These are phyloP conservation scores for Platichthys flesus DNA, from an alignment of 2,113 vertebrate genomes.

Conservation along the genomic window DNA sequence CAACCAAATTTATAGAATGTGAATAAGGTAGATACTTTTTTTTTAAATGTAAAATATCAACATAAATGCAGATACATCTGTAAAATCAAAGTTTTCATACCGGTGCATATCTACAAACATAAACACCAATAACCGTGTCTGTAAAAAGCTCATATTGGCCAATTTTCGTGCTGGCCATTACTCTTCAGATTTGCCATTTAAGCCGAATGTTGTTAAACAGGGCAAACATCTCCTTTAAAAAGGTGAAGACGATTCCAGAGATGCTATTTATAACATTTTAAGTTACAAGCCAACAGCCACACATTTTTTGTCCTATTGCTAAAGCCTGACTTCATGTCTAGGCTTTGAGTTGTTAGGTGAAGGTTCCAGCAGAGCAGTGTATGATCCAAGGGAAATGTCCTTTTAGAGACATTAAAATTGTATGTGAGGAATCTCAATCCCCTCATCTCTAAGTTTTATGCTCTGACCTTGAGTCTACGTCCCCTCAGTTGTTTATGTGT, in stretches of 20 bases:
- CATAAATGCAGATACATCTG: no score
- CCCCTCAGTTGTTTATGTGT: slow-evolving; percentile 14
- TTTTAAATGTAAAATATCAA: no score
- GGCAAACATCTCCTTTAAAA: neutral
- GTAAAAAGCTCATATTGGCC: no score
- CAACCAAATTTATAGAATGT: no score
- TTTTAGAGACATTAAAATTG: neutral
- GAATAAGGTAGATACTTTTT: no score
- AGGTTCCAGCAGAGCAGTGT: neutral
- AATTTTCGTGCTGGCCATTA: neutral
- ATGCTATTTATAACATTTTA: slow-evolving; percentile 23
- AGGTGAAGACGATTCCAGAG: slow-evolving; percentile 3
- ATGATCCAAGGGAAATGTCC: slow-evolving; percentile 19
- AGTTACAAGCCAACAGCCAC: slow-evolving; percentile 3
- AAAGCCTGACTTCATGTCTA: slow-evolving; percentile 3
- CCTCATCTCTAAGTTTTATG: neutral
- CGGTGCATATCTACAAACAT: no score
- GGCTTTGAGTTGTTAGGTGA: slow-evolving; percentile 4
- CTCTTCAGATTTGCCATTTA: neutral
- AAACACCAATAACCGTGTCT: no score
- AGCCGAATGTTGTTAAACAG: neutral
- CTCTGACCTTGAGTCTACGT: neutral
- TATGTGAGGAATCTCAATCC: neutral
- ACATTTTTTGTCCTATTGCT: no score
- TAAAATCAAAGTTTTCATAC: no score